Conservation (phyloP, 2,888 invertebrate species). For the Hydraecia micacea region DNA sequence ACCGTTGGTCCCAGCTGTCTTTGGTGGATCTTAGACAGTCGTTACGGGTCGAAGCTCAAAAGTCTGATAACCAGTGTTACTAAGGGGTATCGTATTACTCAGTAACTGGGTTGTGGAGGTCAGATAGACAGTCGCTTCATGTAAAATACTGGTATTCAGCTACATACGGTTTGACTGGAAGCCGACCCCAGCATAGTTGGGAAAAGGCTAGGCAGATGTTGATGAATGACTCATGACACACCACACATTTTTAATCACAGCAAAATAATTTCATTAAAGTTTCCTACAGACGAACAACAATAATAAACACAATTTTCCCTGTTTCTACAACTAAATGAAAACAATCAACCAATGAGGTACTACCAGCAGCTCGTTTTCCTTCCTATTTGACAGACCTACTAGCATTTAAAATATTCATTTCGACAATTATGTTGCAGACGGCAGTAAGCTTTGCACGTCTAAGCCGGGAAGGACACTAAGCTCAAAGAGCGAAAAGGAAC, state of each 20-base stretch:
- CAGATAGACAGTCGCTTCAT: too few relatives aligned
- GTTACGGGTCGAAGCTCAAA: too few relatives aligned
- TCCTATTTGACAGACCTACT: neutral
- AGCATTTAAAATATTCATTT: conserved; percentile 45
- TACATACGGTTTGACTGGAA: too few relatives aligned
- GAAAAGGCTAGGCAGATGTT: too few relatives aligned
- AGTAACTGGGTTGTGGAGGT: too few relatives aligned
- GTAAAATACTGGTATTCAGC: too few relatives aligned
- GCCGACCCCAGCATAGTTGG: too few relatives aligned
- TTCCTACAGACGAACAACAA: neutral
- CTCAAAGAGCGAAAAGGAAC: conserved; percentile 20
- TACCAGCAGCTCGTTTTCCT: conserved; percentile 1
- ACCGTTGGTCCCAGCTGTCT: too few relatives aligned
- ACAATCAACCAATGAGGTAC: neutral
- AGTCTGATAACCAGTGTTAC: too few relatives aligned
- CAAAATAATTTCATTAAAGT: neutral
- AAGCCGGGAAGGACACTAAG: conserved; percentile 41
- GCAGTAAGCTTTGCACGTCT: conserved; percentile 21
- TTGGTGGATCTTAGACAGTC: too few relatives aligned
- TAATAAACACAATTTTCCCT: conserved; percentile 1
- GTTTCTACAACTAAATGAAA: conserved; percentile 6
- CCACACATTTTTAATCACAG: neutral
- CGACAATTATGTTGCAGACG: conserved; percentile 55
- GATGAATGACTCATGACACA: neutral
- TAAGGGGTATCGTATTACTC: too few relatives aligned